phyloP scores from a whole-genome alignment of 2,113 vertebrate species.

The Meles meles region DNA sequence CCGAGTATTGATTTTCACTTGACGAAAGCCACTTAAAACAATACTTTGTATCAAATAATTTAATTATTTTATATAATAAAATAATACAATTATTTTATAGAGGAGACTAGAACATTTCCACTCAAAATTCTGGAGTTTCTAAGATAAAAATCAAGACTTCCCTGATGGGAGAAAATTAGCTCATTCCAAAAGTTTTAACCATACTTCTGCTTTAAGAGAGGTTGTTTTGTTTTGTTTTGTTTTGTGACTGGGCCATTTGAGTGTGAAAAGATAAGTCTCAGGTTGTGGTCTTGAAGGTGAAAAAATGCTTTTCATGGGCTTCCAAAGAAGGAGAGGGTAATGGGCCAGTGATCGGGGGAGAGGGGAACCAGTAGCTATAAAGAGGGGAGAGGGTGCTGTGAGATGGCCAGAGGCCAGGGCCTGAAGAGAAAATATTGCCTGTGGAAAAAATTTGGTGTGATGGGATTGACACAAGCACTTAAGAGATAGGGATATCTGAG shows the following conservation, averaged over 20 bases:
- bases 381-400: background rate
- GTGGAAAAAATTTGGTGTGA: too few species aligned
- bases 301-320: background rate
- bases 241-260: background rate
- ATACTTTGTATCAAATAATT: background rate
- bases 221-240: background rate
- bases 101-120: background rate
- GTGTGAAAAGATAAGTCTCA: background rate
- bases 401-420: background rate
- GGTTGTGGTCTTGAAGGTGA: background rate
- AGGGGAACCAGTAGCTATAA: background rate
- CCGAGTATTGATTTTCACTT: background rate
- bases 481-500: background rate
- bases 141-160: background rate
- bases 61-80: background rate
- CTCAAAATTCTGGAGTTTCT: background rate
- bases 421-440: background rate
- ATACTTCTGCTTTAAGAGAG: background rate
- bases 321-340: background rate
- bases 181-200: conserved; percentile 5
- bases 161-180: background rate
- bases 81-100: background rate
- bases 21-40: background rate
- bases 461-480: background rate
- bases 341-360: background rate